A percentile compares a stretch with the other conserved stretches of the same genome.
Evolutionary conservation across 2,888 invertebrate species (phyloP).

Genomic region (Autographa gamma): DNA sequence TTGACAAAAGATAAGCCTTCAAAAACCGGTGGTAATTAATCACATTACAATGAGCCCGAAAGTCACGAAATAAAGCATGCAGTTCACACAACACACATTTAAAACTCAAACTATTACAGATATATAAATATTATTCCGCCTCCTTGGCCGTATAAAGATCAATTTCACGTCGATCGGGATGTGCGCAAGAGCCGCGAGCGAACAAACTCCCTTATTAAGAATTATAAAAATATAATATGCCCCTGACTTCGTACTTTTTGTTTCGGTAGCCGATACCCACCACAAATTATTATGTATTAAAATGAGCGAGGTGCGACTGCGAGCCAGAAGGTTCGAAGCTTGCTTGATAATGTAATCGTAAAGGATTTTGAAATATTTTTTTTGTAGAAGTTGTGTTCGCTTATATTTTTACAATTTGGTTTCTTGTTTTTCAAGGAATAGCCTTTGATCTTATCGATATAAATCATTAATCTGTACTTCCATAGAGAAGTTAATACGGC

Average conservation of each 20-base stretch:
- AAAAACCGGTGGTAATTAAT: too few relatives aligned
- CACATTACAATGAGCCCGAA: too few relatives aligned
- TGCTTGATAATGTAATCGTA: background rate
- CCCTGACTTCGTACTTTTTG: conserved; percentile 59
- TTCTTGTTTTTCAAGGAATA: too few relatives aligned
- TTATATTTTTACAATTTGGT: too few relatives aligned
- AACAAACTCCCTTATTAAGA: conserved; percentile 75
- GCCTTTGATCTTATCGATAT: too few relatives aligned
- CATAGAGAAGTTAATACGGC: too few relatives aligned
- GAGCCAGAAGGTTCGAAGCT: conserved; percentile 32
- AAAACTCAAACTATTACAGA: conserved; percentile 25
- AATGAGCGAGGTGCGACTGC: conserved; percentile 45
- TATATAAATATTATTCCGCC: conserved; percentile 25
- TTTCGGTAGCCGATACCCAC: conserved; percentile 73
- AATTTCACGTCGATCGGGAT: conserved; percentile 40
- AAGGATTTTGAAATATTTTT: background rate
- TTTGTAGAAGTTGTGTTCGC: too few relatives aligned
- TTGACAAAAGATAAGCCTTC: too few relatives aligned
- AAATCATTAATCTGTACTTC: too few relatives aligned
- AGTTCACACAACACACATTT: background rate
- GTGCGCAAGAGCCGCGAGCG: conserved; percentile 56
- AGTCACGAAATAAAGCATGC: background rate
- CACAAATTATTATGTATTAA: conserved; percentile 74
- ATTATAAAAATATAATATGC: conserved; percentile 82
- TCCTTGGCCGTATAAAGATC: conserved; percentile 42